Conservation (phyloP, 2,888 invertebrate species). For the Acronicta alni region DNA sequence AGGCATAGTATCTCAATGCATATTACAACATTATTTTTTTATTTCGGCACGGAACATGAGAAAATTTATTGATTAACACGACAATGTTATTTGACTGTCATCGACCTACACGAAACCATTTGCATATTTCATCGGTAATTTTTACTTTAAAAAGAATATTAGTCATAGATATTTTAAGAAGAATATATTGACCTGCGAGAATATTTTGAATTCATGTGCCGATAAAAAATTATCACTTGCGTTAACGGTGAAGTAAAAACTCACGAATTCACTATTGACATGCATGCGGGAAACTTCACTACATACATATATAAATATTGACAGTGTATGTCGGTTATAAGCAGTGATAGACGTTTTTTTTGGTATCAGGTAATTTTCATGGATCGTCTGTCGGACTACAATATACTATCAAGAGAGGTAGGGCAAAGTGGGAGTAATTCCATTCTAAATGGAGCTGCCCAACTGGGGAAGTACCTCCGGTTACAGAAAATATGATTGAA, state of each 20-base stretch:
- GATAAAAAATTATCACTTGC: constrained; percentile 1
- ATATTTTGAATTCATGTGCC: not conserved
- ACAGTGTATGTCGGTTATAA: not conserved
- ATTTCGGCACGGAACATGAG: constrained; percentile 6
- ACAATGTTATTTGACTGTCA: constrained; percentile 11
- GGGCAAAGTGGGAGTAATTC: too few species aligned
- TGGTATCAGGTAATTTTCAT: too few species aligned
- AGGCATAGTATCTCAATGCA: not conserved
- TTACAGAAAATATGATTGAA: too few species aligned
- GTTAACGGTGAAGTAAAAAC: not conserved
- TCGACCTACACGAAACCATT: constrained; percentile 16
- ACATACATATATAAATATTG: not conserved
- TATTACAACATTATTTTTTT: constrained; percentile 7
- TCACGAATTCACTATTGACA: not conserved
- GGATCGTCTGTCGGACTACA: too few species aligned
- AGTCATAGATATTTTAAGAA: constrained; percentile 5
- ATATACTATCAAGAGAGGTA: too few species aligned
- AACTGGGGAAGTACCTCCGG: too few species aligned
- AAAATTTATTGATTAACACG: constrained; percentile 31
- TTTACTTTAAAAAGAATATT: constrained; percentile 8
- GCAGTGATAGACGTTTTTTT: too few species aligned
- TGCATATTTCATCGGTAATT: constrained; percentile 7
- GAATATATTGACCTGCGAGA: not conserved
- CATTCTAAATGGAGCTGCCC: too few species aligned
- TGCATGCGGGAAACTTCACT: not conserved